Conservation (phyloP, 1,140 invertebrate genomes). For the Galendromus occidentalis region DNA sequence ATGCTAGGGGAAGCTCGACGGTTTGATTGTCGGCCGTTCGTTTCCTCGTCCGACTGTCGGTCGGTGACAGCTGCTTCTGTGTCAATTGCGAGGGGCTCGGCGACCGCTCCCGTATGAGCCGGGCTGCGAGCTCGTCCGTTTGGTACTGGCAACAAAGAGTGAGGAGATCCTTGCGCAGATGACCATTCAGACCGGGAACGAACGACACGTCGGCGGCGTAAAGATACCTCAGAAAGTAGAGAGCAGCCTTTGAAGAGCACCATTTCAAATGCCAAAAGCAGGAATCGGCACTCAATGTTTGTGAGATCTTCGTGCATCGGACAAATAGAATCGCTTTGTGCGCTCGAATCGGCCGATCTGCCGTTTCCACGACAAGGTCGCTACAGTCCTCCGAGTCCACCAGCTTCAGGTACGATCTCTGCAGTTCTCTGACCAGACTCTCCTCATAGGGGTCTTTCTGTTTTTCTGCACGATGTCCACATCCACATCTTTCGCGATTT, state of each 20-base stretch:
- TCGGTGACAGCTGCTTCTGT: background rate
- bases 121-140: background rate
- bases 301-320: background rate
- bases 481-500: background rate
- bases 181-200: background rate
- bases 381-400: background rate
- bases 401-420: slow-evolving; percentile 1
- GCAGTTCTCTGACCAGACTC: background rate
- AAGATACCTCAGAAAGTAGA: background rate
- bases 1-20: background rate
- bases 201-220: slow-evolving; percentile 1
- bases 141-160: slow-evolving; percentile 1
- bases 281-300: background rate
- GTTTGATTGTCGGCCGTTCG: background rate
- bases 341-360: background rate
- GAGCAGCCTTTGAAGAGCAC: background rate
- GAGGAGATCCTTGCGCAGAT: background rate
- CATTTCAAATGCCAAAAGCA: background rate
- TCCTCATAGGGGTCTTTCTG: background rate
- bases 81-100: background rate
- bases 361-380: slow-evolving; percentile 1
- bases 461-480: background rate
- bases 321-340: background rate
- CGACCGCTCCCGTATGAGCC: background rate
- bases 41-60: background rate